Conservation (phyloP, 2,113 vertebrate species). For the Opisthocomus hoazin region DNA sequence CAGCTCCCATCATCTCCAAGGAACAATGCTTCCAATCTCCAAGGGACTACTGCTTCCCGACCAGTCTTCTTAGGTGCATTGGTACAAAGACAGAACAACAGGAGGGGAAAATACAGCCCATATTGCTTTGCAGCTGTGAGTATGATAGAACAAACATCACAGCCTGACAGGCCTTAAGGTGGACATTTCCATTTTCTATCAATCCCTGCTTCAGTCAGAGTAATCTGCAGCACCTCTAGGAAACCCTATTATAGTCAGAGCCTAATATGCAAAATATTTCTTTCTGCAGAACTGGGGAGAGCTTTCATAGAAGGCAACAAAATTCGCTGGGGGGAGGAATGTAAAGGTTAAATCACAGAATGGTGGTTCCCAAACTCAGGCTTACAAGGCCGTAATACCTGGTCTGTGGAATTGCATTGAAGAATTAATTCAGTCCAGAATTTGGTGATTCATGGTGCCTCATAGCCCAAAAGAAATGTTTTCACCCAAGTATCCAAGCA, state of each 20-base stretch:
- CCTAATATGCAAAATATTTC: background rate
- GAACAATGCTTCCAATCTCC: no score
- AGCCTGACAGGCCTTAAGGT: background rate
- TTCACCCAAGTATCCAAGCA: background rate
- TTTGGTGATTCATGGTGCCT: background rate
- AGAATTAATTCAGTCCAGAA: background rate
- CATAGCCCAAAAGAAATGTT: background rate
- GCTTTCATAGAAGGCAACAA: background rate
- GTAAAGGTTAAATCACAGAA: background rate
- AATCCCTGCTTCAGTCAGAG: background rate
- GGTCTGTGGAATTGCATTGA: background rate
- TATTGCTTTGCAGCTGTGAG: background rate
- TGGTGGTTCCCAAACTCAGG: background rate
- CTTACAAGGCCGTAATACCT: background rate
- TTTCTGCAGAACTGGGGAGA: background rate
- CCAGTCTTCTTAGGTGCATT: background rate
- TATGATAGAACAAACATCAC: background rate
- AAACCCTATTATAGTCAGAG: background rate
- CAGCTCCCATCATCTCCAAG: background rate
- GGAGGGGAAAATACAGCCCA: background rate
- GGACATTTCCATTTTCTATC: background rate
- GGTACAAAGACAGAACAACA: background rate
- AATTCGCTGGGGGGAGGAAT: background rate
- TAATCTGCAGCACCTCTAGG: background rate
- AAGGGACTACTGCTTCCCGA: no score